Percentiles rank a stretch among this genome's conserved stretches.
phyloP scores from a whole-genome alignment of 2,888 invertebrate species.

The Drosophila suboccidentalis region DNA sequence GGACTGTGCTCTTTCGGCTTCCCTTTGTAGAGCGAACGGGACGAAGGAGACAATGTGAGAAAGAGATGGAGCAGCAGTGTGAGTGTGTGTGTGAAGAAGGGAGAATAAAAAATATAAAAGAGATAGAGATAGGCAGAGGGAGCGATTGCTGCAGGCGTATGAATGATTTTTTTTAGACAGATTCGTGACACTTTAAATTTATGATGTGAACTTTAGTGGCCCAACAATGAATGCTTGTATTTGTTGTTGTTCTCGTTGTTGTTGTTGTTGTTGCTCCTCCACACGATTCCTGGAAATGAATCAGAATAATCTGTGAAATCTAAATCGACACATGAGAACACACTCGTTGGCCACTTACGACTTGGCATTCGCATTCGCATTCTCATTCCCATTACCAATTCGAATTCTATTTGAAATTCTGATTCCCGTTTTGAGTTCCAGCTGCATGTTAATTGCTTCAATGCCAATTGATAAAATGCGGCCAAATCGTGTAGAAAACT shows the following conservation, averaged over 20 bases:
- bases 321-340: constrained; percentile 73
- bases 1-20: constrained; percentile 67
- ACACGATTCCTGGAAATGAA: constrained; percentile 75
- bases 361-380: constrained; percentile 11
- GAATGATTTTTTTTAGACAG: constrained; percentile 80
- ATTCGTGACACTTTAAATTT: constrained; percentile 83
- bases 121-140: constrained; percentile 18
- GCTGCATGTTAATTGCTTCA: constrained; percentile 81
- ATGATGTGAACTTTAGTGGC: constrained; percentile 80
- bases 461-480: constrained; percentile 80
- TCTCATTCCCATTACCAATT: constrained; percentile 23
- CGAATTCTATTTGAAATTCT: constrained; percentile 6
- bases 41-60: constrained; percentile 23
- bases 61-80: not conserved
- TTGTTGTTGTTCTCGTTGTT: constrained; percentile 14
- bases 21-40: constrained; percentile 63
- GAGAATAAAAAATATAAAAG: not conserved
- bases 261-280: constrained; percentile 40
- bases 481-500: constrained; percentile 80
- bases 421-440: constrained; percentile 56
- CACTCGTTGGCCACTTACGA: constrained; percentile 49
- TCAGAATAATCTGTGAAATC: constrained; percentile 74
- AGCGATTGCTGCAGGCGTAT: constrained; percentile 65
- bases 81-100: constrained; percentile 6
- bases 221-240: constrained; percentile 47